Evolutionary conservation across 2,888 invertebrate species (phyloP), one percentile per base, ranked within the genome.

Genomic region (Parthenolecanium corni): DNA sequence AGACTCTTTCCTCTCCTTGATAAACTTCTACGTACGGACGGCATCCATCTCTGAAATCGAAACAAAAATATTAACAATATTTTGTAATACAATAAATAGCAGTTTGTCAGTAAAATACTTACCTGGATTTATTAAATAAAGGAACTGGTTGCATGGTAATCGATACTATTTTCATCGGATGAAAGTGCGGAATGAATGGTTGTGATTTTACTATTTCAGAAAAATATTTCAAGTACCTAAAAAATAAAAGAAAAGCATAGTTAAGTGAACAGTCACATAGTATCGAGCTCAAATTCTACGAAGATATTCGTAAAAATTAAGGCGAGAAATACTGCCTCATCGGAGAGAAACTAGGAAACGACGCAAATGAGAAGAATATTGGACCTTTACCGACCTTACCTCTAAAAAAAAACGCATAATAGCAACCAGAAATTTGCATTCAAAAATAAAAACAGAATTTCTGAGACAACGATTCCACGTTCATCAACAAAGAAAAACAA

Each of bases 11-110:
- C 68, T 91, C 91, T 71, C 91, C 92, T 71, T 87, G 87, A 74
- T 84, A 93, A 23, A 96, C 82, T 75, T 96, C 95, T 62, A 92
- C 80, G 74, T 88, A 95, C 5, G 95, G 92, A 65, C 95, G 80
- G 72, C 94, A 94, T 1, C 96, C 96, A 75, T 93, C 94, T 68
- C 89, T 85, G 72, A 40, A 66, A 52, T 38, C 14, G 6, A 57
- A 40, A 62, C 47, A 52, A 64, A 49, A 62, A 64, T 53, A 52
- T 20, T 44, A 11, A n/a, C n/a, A 31, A 31, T 6, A 31, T 6
- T 9, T 31, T 31, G 31, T 9, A 31, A 31, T 57, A n/a, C n/a
- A 46, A 23, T 5, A 58, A 2, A 36, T 23, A 25, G 25, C 49
- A 5, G 3, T 14, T 44, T 42, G 18, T 21, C n/a, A 31, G 31